Conservation (phyloP, 1,140 invertebrate species). For the Druon quercuslanigerum region DNA sequence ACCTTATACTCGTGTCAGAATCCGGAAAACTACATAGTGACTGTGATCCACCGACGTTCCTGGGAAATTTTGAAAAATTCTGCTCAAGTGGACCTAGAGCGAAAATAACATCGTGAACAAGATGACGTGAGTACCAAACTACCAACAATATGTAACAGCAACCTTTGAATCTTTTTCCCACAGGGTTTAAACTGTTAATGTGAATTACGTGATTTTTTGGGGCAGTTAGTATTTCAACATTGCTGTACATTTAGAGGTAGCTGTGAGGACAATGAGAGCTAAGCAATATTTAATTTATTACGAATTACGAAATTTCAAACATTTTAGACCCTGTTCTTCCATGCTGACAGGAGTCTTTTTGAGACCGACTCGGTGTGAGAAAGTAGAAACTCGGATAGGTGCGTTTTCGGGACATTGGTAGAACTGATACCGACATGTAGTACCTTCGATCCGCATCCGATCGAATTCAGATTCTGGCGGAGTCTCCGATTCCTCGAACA, state of each 20-base stretch:
- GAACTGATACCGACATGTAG: slow-evolving; percentile 5
- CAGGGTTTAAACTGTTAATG: background rate
- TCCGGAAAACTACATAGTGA: slow-evolving; percentile 42
- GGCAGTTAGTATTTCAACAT: background rate
- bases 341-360: too few relatives aligned
- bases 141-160: background rate
- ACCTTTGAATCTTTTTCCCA: slow-evolving; percentile 9
- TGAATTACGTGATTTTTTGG: background rate
- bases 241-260: background rate
- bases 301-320: too few relatives aligned
- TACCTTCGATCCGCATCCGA: slow-evolving; percentile 12
- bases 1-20: slow-evolving; percentile 18
- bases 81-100: background rate
- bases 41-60: slow-evolving; percentile 43
- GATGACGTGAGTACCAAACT: slow-evolving; percentile 12
- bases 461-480: slow-evolving; percentile 17
- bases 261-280: too few relatives aligned
- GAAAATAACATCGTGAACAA: background rate
- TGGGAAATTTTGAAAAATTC: background rate
- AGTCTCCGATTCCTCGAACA: slow-evolving; percentile 20
- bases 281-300: too few relatives aligned
- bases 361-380: too few relatives aligned
- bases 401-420: background rate
- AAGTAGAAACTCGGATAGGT: background rate
- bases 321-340: too few relatives aligned